Evolutionary conservation across 2,113 vertebrate genomes (phyloP).

Genomic region (Rhipidura dahli): DNA sequence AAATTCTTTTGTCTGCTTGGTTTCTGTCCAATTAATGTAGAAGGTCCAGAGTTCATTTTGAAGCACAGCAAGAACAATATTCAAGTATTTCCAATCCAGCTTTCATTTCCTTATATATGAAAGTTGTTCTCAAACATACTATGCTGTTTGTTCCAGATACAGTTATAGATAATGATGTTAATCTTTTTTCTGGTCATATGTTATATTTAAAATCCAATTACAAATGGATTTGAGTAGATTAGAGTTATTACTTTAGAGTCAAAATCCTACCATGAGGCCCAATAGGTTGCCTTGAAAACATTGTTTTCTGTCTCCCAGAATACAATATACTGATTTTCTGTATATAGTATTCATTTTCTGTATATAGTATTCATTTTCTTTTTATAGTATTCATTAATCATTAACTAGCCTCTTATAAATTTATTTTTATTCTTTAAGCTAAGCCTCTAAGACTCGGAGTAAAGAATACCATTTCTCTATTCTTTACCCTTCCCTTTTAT

Average conservation of each 20-base stretch:
- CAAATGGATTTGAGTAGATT: background rate
- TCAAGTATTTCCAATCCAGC: background rate
- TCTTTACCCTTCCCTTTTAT: background rate
- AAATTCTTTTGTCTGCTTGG: background rate
- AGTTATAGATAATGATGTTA: background rate
- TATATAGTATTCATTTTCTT: too few species aligned
- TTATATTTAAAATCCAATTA: constrained; percentile 5
- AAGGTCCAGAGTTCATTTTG: background rate
- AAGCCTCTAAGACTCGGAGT: background rate
- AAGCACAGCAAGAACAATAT: background rate
- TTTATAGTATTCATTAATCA: background rate
- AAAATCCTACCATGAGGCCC: background rate
- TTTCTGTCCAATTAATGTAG: background rate
- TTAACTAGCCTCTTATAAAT: background rate
- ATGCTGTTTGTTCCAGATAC: background rate
- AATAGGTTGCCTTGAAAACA: background rate
- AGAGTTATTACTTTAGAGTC: background rate
- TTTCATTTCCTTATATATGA: background rate
- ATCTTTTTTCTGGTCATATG: background rate
- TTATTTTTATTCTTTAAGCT: background rate
- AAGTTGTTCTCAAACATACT: background rate
- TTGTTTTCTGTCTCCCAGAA: background rate
- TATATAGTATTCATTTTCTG: too few species aligned
- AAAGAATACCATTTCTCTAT: background rate
- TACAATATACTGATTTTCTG: background rate